phyloP scores from a whole-genome alignment of 2,888 invertebrate species.

The Apamea crenata region DNA sequence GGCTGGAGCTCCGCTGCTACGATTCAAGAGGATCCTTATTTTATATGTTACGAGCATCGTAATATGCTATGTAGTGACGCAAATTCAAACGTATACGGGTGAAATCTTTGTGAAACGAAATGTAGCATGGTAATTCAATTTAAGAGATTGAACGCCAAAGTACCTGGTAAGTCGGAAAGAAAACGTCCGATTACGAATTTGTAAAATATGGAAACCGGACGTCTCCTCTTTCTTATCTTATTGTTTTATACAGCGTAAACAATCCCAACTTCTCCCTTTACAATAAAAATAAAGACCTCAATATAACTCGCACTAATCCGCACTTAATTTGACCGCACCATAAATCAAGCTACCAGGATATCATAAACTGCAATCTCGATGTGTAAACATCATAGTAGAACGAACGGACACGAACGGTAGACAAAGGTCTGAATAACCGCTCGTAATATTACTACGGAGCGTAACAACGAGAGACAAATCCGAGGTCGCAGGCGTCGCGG shows the following conservation, averaged over 20 bases:
- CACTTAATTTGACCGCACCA: constrained; percentile 16
- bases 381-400: constrained; percentile 63
- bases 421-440: constrained; percentile 71
- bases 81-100: constrained; percentile 29
- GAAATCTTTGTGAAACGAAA: constrained; percentile 17
- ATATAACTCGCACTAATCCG: constrained; percentile 11
- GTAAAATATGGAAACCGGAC: neutral
- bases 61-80: constrained; percentile 28
- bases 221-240: neutral
- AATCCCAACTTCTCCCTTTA: neutral
- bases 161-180: neutral
- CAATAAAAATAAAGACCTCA: constrained; percentile 6
- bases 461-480: constrained; percentile 79
- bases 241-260: neutral
- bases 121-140: constrained; percentile 26
- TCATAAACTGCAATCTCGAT: constrained; percentile 62
- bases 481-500: constrained; percentile 74
- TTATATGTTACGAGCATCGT: constrained; percentile 45
- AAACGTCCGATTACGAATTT: neutral
- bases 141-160: constrained; percentile 3
- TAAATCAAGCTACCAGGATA: constrained; percentile 48
- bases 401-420: constrained; percentile 59
- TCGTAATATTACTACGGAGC: constrained; percentile 71
- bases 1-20: constrained; percentile 32
- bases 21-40: constrained; percentile 45